Conservation (phyloP, 2,888 invertebrate genomes). For the Eupithecia insigniata region DNA sequence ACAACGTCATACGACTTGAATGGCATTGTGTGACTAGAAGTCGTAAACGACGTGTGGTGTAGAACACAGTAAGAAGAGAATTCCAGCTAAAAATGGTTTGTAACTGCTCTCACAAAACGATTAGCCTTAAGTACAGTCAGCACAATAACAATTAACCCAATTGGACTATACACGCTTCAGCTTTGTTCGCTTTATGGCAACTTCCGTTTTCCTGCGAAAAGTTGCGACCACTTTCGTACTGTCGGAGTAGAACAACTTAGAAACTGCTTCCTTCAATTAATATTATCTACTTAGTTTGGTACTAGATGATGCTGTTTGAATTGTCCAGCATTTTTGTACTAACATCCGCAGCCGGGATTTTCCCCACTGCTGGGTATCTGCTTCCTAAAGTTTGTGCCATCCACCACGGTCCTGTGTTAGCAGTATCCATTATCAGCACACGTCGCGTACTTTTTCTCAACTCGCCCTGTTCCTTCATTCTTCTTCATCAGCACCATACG, state of each 20-base stretch:
- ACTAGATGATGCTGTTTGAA: background rate
- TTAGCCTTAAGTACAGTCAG: constrained; percentile 25
- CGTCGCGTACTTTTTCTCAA: no score
- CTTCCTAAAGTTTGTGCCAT: no score
- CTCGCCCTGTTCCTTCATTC: no score
- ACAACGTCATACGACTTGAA: background rate
- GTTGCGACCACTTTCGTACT: constrained; percentile 11
- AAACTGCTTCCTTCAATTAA: background rate
- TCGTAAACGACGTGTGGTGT: background rate
- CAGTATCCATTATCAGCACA: no score
- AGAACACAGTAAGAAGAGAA: background rate
- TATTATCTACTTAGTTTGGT: no score
- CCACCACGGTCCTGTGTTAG: background rate
- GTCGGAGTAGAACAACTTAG: background rate
- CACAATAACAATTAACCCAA: constrained; percentile 40
- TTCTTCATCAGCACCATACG: no score
- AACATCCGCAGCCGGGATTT: background rate
- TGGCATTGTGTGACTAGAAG: background rate
- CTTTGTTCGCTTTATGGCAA: constrained; percentile 31
- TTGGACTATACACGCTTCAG: constrained; percentile 27
- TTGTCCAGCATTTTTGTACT: background rate
- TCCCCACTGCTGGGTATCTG: background rate
- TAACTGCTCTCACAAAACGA: constrained; percentile 12
- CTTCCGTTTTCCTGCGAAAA: constrained; percentile 18
- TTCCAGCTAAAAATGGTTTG: background rate